Evolutionary conservation across 2,888 invertebrate genomes (phyloP).

Genomic region (Leucophenga maculata): DNA sequence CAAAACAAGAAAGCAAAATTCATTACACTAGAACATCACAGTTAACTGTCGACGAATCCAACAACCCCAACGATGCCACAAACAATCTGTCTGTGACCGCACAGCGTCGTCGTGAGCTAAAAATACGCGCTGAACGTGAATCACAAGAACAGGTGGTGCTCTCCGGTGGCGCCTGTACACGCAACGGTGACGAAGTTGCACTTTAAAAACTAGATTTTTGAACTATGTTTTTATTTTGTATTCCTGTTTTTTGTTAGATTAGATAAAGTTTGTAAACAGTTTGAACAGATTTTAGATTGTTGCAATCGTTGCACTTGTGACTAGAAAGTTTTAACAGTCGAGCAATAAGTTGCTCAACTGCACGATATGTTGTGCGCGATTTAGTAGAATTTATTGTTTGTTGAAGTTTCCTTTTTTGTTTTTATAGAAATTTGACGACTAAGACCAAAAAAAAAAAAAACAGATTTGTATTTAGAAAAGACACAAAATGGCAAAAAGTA

Average conservation of each 20-base stretch:
- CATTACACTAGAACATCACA: constrained; percentile 2
- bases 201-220: constrained; percentile 48
- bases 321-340: constrained; percentile 40
- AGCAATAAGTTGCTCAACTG: too few species aligned
- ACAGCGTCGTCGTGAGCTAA: constrained; percentile 59
- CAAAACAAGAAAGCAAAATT: neutral
- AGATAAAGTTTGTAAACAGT: neutral
- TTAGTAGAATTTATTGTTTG: constrained; percentile 32
- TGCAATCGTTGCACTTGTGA: constrained; percentile 27
- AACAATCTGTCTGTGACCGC: constrained; percentile 51
- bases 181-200: constrained; percentile 66
- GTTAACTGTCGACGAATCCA: neutral
- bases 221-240: neutral
- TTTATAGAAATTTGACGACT: too few species aligned
- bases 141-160: constrained; percentile 56
- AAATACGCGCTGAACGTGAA: constrained; percentile 58
- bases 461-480: neutral
- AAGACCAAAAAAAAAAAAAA: constrained; percentile 1
- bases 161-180: constrained; percentile 45
- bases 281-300: neutral
- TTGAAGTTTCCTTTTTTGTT: neutral
- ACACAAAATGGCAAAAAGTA: too few species aligned
- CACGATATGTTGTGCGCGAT: neutral
- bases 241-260: constrained; percentile 30
- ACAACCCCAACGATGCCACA: constrained; percentile 17